phyloP scores from a whole-genome alignment of 2,888 invertebrate species.

The Baccha elongata region DNA sequence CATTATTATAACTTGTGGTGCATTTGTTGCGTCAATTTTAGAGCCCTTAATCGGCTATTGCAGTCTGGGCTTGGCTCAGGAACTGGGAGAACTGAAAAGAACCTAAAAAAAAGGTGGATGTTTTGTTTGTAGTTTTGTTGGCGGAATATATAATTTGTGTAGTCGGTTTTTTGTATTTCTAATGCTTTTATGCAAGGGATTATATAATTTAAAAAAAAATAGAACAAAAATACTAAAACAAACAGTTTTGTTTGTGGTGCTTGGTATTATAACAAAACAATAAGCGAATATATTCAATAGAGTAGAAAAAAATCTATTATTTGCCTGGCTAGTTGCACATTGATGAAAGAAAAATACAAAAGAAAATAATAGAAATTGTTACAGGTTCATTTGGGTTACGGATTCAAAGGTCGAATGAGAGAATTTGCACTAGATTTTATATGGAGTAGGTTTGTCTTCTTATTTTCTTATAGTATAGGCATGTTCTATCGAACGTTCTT shows the following conservation, averaged over 20 bases:
- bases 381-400: constrained; percentile 65
- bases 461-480: no score
- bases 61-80: not conserved
- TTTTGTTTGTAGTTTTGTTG: constrained; percentile 20
- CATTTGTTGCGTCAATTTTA: constrained; percentile 61
- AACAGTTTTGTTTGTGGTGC: no score
- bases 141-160: constrained; percentile 29
- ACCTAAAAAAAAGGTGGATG: not conserved
- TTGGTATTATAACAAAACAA: not conserved
- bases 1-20: constrained; percentile 32
- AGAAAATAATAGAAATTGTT: constrained; percentile 31
- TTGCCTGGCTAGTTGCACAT: constrained; percentile 13
- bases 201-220: no score
- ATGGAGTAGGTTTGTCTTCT: constrained; percentile 32
- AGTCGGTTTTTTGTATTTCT: constrained; percentile 26
- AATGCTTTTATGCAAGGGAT: constrained; percentile 62
- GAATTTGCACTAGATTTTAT: constrained; percentile 49
- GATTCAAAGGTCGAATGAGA: constrained; percentile 56
- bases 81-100: not conserved
- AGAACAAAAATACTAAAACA: constrained; percentile 14
- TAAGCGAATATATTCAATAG: constrained; percentile 12
- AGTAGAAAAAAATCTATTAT: constrained; percentile 35
- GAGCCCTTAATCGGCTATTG: constrained; percentile 25
- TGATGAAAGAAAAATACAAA: not conserved
- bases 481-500: not conserved